Evolutionary conservation across 2,113 vertebrate species (phyloP).

Genomic region (Dicrurus megarhynchus): DNA sequence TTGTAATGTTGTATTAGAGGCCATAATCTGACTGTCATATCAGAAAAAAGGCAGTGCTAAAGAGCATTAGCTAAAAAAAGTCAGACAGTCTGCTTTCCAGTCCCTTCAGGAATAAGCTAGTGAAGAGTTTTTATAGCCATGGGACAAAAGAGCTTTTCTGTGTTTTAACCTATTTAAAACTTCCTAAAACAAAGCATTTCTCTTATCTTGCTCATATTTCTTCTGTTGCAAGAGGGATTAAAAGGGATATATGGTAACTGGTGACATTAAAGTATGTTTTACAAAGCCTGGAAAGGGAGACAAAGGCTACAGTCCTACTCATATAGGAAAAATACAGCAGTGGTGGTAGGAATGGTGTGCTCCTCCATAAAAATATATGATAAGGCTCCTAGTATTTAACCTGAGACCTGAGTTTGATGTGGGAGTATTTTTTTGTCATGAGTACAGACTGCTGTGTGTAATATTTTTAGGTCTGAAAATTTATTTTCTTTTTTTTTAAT

Average conservation of each 20-base stretch:
- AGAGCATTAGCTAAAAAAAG: neutral
- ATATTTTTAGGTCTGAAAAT: neutral
- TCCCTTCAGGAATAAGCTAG: neutral
- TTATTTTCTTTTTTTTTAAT: neutral
- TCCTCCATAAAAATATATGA: neutral
- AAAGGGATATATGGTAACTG: neutral
- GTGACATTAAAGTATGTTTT: neutral
- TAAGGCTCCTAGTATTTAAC: neutral
- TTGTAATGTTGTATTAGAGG: neutral
- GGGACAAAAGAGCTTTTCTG: neutral
- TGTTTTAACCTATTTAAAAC: neutral
- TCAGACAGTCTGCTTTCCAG: neutral
- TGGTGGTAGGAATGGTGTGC: fast-evolving
- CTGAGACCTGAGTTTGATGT: neutral
- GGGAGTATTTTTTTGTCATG: neutral
- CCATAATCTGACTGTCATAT: neutral
- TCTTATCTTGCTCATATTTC: neutral
- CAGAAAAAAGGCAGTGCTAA: neutral
- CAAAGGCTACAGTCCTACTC: neutral
- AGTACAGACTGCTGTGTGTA: neutral
- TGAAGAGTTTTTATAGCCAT: neutral
- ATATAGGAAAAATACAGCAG: neutral
- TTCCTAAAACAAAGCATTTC: neutral
- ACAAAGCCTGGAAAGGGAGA: neutral
- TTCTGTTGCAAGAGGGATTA: neutral